Percentiles rank a stretch among this genome's conserved stretches.
Conservation (phyloP, 2,113 vertebrate genomes). For the Solea solea region DNA sequence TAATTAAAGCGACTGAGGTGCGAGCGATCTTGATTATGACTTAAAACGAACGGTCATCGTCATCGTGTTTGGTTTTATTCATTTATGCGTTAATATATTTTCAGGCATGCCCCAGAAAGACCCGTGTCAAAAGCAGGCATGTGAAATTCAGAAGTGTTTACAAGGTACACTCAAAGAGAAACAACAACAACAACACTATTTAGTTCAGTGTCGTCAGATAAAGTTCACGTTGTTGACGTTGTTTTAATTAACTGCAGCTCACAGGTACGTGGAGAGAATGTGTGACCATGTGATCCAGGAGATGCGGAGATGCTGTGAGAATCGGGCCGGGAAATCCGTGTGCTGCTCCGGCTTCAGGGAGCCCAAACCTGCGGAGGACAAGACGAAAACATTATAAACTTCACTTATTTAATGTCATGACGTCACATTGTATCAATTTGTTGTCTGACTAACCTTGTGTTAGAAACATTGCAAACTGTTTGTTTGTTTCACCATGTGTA, state of each 20-base stretch:
- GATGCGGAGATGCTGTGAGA: slow-evolving; percentile 70
- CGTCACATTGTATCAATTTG: slow-evolving; percentile 16
- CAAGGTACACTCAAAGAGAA: slow-evolving; percentile 56
- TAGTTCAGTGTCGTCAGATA: too few relatives aligned
- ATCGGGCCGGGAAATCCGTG: slow-evolving; percentile 42
- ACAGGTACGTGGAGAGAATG: slow-evolving; percentile 71
- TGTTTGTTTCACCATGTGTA: too few relatives aligned
- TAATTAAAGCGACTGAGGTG: slow-evolving; percentile 3
- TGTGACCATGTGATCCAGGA: slow-evolving; percentile 69
- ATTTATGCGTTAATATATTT: too few relatives aligned
- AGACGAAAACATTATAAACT: slow-evolving; percentile 13
- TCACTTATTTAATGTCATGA: not conserved
- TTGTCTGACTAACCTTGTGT: not conserved
- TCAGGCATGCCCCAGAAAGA: slow-evolving; percentile 73
- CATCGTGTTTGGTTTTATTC: not conserved
- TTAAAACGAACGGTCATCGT: not conserved
- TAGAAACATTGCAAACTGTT: too few relatives aligned
- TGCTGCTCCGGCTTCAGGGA: slow-evolving; percentile 76
- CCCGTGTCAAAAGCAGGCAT: slow-evolving; percentile 75
- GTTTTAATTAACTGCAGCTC: too few relatives aligned
- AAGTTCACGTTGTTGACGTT: too few relatives aligned
- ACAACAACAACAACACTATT: too few relatives aligned
- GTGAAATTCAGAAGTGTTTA: slow-evolving; percentile 74
- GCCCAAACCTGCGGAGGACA: slow-evolving; percentile 32
- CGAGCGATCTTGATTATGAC: not conserved